phyloP scores from a whole-genome alignment of 2,888 invertebrate genomes.

The Gnatocerus cornutus region DNA sequence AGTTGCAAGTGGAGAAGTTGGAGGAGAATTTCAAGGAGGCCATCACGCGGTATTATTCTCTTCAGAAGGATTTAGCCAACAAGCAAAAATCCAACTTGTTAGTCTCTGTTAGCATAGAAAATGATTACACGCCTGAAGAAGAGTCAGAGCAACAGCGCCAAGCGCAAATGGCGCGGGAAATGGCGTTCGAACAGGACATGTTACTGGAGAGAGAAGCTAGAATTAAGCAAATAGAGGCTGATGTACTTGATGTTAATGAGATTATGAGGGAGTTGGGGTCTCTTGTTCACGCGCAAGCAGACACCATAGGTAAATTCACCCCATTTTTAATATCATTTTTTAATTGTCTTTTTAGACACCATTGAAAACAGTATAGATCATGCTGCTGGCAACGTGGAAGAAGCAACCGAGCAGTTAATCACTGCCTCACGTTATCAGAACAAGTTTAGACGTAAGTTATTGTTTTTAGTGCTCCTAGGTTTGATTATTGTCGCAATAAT shows the following conservation, averaged over 20 bases:
- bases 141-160: slow-evolving; percentile 70
- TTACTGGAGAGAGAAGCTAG: slow-evolving; percentile 86
- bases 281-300: slow-evolving; percentile 82
- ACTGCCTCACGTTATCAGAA: slow-evolving; percentile 88
- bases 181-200: slow-evolving; percentile 87
- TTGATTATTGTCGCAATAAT: slow-evolving; percentile 79
- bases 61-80: slow-evolving; percentile 84
- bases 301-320: slow-evolving; percentile 77
- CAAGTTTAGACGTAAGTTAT: slow-evolving; percentile 83
- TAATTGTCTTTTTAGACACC: slow-evolving; percentile 76
- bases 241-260: slow-evolving; percentile 87
- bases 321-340: neutral
- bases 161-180: slow-evolving; percentile 72
- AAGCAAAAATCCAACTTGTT: slow-evolving; percentile 80
- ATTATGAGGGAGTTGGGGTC: slow-evolving; percentile 85
- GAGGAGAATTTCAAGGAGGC: slow-evolving; percentile 88
- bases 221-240: slow-evolving; percentile 85
- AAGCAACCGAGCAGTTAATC: slow-evolving; percentile 84
- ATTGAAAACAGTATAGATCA: slow-evolving; percentile 88
- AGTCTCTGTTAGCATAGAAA: slow-evolving; percentile 65
- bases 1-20: slow-evolving; percentile 87
- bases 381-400: slow-evolving; percentile 83
- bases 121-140: slow-evolving; percentile 58
- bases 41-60: slow-evolving; percentile 78
- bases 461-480: slow-evolving; percentile 80